These are phyloP conservation scores for Apodemia duryi DNA, from an alignment of 2,888 invertebrate genomes.

Conservation along the genomic window DNA sequence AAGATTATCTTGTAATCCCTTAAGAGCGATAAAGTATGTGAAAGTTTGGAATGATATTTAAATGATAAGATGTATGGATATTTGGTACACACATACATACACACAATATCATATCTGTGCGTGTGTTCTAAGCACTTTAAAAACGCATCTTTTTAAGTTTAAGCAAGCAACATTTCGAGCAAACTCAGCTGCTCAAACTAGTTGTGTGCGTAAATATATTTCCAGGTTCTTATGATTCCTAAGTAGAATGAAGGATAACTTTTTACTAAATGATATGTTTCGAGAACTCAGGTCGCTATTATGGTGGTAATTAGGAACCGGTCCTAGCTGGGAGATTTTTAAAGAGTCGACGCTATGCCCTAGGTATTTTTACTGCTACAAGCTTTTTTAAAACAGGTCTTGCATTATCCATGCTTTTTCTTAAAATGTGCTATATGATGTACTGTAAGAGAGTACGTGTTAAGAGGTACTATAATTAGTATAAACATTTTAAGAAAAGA, in stretches of 20 bases:
- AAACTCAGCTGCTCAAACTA: constrained; percentile 13
- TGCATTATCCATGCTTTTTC: not conserved
- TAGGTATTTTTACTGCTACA: constrained; percentile 20
- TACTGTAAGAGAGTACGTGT: too few species aligned
- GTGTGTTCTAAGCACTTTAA: too few species aligned
- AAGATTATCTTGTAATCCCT: not conserved
- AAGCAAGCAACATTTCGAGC: not conserved
- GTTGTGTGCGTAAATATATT: constrained; percentile 16
- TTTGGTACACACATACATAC: too few species aligned
- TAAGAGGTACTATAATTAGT: too few species aligned
- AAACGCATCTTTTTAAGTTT: too few species aligned
- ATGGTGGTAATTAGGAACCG: constrained; percentile 37
- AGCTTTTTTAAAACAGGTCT: constrained; percentile 11
- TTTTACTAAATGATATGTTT: constrained; percentile 34
- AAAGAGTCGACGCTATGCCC: constrained; percentile 16
- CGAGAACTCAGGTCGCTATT: constrained; percentile 32
- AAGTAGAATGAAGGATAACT: constrained; percentile 16
- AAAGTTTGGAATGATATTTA: too few species aligned
- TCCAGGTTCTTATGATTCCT: constrained; percentile 12
- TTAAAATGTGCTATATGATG: too few species aligned
- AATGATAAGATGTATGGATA: too few species aligned
- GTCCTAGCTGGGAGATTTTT: constrained; percentile 32
- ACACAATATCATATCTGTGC: too few species aligned
- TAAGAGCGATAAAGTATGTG: not conserved
- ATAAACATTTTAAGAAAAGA: too few species aligned